Evolutionary conservation across 2,888 invertebrate species (phyloP).

Genomic region (Philaethria dido): DNA sequence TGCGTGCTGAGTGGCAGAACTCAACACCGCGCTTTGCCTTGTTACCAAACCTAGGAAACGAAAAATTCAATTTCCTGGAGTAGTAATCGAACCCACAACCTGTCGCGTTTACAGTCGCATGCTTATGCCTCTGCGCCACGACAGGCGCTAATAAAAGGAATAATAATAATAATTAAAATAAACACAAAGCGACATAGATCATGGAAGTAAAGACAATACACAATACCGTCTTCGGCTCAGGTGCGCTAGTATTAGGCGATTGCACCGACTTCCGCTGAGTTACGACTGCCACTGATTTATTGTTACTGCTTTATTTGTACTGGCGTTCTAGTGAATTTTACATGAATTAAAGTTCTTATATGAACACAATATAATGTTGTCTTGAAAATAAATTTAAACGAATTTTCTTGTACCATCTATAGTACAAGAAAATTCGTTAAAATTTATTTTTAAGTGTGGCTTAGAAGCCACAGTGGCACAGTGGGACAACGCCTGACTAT

Average conservation of each 20-base stretch:
- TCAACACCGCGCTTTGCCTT: too few species aligned
- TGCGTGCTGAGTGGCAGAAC: too few species aligned
- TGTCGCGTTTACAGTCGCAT: too few species aligned
- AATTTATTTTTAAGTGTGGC: too few species aligned
- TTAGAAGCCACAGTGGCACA: too few species aligned
- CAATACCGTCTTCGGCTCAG: conserved; percentile 30
- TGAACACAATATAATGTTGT: neutral
- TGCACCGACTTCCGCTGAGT: conserved; percentile 31
- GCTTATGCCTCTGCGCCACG: too few species aligned
- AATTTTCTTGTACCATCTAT: too few species aligned
- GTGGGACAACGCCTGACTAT: too few species aligned
- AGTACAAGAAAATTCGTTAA: too few species aligned
- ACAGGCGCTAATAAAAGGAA: neutral
- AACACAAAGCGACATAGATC: conserved; percentile 2
- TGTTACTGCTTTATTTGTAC: conserved; percentile 23
- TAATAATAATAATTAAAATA: neutral
- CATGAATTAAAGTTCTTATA: conserved; percentile 1
- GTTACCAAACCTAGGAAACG: too few species aligned
- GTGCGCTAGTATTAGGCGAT: conserved; percentile 30
- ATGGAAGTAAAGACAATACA: conserved; percentile 24
- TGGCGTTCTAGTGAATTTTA: neutral
- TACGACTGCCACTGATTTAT: conserved; percentile 35
- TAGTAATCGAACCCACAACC: too few species aligned
- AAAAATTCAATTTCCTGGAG: too few species aligned
- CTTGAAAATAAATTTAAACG: neutral